These are phyloP conservation scores for Coluber constrictor DNA, from an alignment of 2,797 vertebrate species.

Conservation along the genomic window DNA sequence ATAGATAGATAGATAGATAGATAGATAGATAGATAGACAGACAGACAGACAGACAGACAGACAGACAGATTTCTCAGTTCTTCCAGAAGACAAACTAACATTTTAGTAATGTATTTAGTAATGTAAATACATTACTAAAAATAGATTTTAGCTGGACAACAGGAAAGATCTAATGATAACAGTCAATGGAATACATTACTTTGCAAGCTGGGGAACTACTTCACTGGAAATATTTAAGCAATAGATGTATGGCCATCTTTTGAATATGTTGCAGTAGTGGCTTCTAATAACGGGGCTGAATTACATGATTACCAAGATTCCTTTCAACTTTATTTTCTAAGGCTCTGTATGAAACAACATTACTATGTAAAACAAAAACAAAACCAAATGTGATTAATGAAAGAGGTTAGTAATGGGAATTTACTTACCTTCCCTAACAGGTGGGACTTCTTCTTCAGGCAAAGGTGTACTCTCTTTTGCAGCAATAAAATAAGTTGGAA, in stretches of 20 bases:
- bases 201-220: not conserved
- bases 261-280: not conserved
- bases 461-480: not conserved
- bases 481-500: constrained; percentile 39
- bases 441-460: not conserved
- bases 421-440: not conserved
- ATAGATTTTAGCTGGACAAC: not conserved
- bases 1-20: not conserved
- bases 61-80: not conserved
- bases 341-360: not conserved
- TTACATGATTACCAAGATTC: not conserved
- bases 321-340: not conserved
- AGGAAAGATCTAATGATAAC: not conserved
- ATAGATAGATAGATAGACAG: too few relatives aligned
- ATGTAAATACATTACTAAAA: not conserved
- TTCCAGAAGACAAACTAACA: not conserved
- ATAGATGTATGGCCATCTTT: not conserved
- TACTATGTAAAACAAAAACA: not conserved
- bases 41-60: not conserved
- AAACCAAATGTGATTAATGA: not conserved
- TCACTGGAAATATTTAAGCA: not conserved
- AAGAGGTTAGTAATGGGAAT: not conserved
- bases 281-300: not conserved
- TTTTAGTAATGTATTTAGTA: too few relatives aligned
- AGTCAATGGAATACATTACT: not conserved